A percentile compares a stretch with the other conserved stretches of the same genome.
phyloP scores from a whole-genome alignment of 2,888 invertebrate genomes.

The Actias luna region DNA sequence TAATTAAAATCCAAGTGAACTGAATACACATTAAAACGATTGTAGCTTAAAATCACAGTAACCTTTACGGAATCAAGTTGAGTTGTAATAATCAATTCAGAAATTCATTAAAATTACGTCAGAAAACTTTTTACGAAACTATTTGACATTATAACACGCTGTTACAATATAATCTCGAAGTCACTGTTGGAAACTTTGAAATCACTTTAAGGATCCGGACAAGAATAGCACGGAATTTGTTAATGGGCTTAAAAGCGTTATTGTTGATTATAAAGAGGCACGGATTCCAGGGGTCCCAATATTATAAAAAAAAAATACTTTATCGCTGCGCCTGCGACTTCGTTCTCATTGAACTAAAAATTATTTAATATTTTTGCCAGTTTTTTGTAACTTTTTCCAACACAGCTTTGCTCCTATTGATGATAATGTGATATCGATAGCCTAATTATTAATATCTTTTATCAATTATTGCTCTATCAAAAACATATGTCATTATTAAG shows the following conservation, averaged over 20 bases:
- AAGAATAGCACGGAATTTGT: constrained; percentile 35
- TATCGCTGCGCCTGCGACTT: too few species aligned
- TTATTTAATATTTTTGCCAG: too few species aligned
- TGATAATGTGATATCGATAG: too few species aligned
- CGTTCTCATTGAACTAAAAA: too few species aligned
- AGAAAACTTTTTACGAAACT: not conserved
- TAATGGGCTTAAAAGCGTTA: constrained; percentile 36
- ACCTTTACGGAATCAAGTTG: not conserved
- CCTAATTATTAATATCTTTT: too few species aligned
- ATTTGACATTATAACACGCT: constrained; percentile 7
- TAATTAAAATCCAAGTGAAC: too few species aligned
- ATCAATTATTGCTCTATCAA: too few species aligned
- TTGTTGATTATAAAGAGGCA: constrained; percentile 24
- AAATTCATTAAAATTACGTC: not conserved
- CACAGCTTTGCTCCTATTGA: too few species aligned
- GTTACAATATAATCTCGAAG: constrained; percentile 12
- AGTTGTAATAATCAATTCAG: not conserved
- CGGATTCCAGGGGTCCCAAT: not conserved
- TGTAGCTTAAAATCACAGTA: not conserved
- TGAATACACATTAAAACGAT: not conserved
- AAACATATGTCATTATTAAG: too few species aligned
- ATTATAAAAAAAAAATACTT: not conserved
- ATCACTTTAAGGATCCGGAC: constrained; percentile 31
- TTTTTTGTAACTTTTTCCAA: too few species aligned
- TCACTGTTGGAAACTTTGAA: constrained; percentile 20